These are phyloP conservation scores for Xylota segnis DNA, from an alignment of 2,888 invertebrate species.

Conservation along the genomic window DNA sequence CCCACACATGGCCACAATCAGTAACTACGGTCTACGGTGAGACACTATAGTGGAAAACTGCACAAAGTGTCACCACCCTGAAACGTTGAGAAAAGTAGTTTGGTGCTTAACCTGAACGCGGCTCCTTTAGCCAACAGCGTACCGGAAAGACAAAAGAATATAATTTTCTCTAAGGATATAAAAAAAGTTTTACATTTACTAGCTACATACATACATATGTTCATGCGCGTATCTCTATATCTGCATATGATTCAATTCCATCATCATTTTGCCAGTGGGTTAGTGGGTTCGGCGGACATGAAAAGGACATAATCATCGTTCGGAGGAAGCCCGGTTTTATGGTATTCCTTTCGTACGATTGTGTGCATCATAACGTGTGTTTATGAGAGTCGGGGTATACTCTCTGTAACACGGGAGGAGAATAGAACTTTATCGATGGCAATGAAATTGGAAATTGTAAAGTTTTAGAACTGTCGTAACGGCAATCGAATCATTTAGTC, in stretches of 20 bases:
- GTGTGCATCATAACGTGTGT: constrained; percentile 19
- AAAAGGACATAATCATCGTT: constrained; percentile 34
- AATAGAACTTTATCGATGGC: constrained; percentile 30
- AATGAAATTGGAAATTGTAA: constrained; percentile 23
- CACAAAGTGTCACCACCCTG: constrained; percentile 5
- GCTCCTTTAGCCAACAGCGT: not conserved
- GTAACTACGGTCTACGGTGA: not conserved
- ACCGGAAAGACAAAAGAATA: constrained; percentile 20
- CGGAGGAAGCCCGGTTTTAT: constrained; percentile 17
- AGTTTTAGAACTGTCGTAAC: constrained; percentile 33
- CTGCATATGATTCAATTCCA: constrained; percentile 44
- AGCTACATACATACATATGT: not conserved
- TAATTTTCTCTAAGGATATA: constrained; percentile 48
- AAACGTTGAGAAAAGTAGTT: not conserved
- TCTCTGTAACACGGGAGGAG: not conserved
- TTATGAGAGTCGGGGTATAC: not conserved
- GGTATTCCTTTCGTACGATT: not conserved
- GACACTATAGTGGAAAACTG: not conserved
- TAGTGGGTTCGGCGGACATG: constrained; percentile 19
- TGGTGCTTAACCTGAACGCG: not conserved
- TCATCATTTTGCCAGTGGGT: constrained; percentile 29
- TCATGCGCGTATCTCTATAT: constrained; percentile 13
- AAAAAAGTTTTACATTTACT: constrained; percentile 41
- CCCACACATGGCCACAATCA: constrained; percentile 22
- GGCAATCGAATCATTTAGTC: constrained; percentile 36